Conservation (phyloP, 2,888 invertebrate genomes). For the Dryobotodes eremita region DNA sequence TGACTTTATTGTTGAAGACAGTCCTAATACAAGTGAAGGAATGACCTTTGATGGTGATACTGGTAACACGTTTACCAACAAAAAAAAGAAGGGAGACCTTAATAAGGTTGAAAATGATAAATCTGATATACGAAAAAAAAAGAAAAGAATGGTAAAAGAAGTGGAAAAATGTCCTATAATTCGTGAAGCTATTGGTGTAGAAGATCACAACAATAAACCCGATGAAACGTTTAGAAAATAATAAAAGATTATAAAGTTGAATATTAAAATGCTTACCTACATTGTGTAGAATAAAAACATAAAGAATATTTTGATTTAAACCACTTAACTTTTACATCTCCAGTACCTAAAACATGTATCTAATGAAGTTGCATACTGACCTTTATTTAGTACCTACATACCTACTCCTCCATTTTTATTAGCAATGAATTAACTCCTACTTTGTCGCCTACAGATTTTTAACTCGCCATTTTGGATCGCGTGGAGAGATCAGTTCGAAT, state of each 20-base stretch:
- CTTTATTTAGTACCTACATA: conserved; percentile 18
- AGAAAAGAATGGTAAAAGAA: background rate
- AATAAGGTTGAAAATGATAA: background rate
- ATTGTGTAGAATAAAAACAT: too few species aligned
- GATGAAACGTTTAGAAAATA: background rate
- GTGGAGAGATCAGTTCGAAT: conserved; percentile 51
- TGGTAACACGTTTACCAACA: background rate
- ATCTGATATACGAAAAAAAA: too few species aligned
- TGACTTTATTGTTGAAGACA: background rate
- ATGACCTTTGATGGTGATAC: background rate
- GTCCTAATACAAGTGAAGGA: too few species aligned
- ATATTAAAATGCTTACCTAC: too few species aligned
- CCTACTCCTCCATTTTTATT: conserved; percentile 29
- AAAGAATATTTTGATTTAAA: background rate
- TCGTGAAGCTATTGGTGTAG: background rate
- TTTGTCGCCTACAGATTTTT: conserved; percentile 62
- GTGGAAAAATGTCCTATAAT: background rate
- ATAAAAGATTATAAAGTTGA: too few species aligned
- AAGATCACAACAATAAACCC: background rate
- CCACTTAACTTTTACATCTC: background rate
- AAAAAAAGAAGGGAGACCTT: background rate
- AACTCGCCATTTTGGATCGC: conserved; percentile 53
- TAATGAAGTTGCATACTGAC: conserved; percentile 44
- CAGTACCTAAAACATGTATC: background rate
- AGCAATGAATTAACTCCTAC: conserved; percentile 64